Conservation (phyloP, 2,113 vertebrate genomes). For the Notothenia coriiceps region DNA sequence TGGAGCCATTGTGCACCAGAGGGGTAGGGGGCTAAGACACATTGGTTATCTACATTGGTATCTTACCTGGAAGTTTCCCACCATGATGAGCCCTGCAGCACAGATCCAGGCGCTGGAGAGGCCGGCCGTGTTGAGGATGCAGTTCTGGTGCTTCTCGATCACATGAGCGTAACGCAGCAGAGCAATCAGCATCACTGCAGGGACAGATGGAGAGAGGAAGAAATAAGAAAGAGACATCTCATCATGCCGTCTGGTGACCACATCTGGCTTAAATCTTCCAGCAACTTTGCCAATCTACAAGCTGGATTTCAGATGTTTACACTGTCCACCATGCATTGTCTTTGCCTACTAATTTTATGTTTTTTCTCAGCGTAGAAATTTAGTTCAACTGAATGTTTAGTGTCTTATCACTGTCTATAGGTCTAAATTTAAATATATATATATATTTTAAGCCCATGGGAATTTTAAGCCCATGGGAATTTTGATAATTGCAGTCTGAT, state of each 20-base stretch:
- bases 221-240: background rate
- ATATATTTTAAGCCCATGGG: no score
- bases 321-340: no score
- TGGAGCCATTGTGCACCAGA: background rate
- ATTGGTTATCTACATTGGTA: background rate
- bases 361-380: no score
- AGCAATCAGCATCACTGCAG: constrained; percentile 87
- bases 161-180: constrained; percentile 89
- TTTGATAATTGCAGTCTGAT: no score
- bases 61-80: constrained; percentile 92
- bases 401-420: no score
- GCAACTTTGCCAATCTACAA: background rate
- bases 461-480: no score
- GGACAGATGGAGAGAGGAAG: background rate
- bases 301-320: no score
- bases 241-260: background rate
- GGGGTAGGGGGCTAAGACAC: background rate
- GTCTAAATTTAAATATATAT: no score
- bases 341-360: no score
- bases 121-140: constrained; percentile 87
- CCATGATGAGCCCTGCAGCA: constrained; percentile 88
- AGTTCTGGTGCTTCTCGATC: constrained; percentile 86
- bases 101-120: constrained; percentile 88
- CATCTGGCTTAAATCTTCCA: background rate
- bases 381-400: no score